Conservation (phyloP, 2,797 vertebrate species). For the Galagoides demidoff region DNA sequence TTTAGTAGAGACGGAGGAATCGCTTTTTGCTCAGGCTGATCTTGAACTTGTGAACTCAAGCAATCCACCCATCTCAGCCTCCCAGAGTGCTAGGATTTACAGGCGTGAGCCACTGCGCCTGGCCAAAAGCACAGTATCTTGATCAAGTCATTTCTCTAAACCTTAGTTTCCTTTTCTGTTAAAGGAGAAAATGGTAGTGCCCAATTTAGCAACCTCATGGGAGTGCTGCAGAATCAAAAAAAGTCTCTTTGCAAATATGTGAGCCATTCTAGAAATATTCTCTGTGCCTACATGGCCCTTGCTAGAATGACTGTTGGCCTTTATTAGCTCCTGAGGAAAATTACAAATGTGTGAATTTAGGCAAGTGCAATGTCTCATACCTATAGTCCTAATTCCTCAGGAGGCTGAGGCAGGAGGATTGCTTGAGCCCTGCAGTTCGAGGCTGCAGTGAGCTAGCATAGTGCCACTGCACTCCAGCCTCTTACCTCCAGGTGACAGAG, state of each 20-base stretch:
- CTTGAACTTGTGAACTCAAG: too few relatives aligned
- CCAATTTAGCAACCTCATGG: not conserved
- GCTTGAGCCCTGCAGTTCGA: not conserved
- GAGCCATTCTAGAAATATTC: not conserved
- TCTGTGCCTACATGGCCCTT: not conserved
- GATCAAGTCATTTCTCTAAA: not conserved
- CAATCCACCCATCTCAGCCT: too few relatives aligned
- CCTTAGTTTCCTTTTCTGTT: conserved; percentile 1
- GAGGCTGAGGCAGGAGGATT: not conserved
- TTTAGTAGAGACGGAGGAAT: too few relatives aligned
- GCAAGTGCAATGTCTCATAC: not conserved
- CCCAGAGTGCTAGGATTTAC: too few relatives aligned
- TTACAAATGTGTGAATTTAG: not conserved
- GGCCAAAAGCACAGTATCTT: not conserved
- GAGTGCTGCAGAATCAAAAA: not conserved
- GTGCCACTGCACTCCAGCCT: not conserved
- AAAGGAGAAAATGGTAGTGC: not conserved
- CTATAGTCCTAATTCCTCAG: not conserved
- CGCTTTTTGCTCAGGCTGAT: too few relatives aligned
- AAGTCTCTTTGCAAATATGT: not conserved
- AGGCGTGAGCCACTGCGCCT: too few relatives aligned
- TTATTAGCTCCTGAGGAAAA: not conserved
- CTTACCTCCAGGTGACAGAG: too few relatives aligned
- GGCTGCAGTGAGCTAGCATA: not conserved
- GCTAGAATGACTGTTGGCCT: not conserved